Conservation (phyloP, 2,888 invertebrate genomes). For the Troides helena region DNA sequence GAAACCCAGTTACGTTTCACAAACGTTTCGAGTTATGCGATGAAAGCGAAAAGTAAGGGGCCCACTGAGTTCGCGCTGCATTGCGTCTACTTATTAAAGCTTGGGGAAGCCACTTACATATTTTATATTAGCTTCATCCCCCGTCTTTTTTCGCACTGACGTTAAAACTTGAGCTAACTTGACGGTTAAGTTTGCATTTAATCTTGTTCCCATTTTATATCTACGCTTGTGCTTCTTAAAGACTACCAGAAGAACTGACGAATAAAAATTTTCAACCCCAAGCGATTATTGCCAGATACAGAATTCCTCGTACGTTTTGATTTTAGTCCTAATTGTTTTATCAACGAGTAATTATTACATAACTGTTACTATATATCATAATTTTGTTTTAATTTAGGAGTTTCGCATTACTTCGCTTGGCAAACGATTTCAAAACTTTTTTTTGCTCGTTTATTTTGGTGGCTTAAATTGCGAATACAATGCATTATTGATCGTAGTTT, state of each 20-base stretch:
- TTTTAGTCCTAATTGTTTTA: background rate
- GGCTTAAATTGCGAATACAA: background rate
- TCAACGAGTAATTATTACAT: no score
- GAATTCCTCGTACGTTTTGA: background rate
- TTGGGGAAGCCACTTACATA: conserved; percentile 22
- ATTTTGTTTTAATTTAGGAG: background rate
- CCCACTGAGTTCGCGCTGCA: conserved; percentile 44
- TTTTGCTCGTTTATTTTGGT: background rate
- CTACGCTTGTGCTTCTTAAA: background rate
- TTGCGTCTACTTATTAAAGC: conserved; percentile 40
- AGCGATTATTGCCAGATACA: background rate
- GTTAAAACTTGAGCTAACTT: conserved; percentile 3
- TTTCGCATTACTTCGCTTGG: background rate
- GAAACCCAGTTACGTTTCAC: conserved; percentile 53
- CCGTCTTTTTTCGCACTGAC: conserved; percentile 14
- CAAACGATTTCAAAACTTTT: background rate
- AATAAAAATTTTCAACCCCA: background rate
- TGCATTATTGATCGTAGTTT: conserved; percentile 17
- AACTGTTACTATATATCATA: no score
- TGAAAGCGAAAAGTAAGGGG: conserved; percentile 39
- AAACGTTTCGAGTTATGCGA: conserved; percentile 40
- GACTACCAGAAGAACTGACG: background rate
- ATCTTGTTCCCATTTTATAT: conserved; percentile 12
- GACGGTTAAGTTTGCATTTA: conserved; percentile 7
- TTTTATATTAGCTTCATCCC: conserved; percentile 19